Evolutionary conservation across 2,797 vertebrate genomes (phyloP), one percentile per base, ranked within the genome.

Genomic region (Sardinella longiceps): DNA sequence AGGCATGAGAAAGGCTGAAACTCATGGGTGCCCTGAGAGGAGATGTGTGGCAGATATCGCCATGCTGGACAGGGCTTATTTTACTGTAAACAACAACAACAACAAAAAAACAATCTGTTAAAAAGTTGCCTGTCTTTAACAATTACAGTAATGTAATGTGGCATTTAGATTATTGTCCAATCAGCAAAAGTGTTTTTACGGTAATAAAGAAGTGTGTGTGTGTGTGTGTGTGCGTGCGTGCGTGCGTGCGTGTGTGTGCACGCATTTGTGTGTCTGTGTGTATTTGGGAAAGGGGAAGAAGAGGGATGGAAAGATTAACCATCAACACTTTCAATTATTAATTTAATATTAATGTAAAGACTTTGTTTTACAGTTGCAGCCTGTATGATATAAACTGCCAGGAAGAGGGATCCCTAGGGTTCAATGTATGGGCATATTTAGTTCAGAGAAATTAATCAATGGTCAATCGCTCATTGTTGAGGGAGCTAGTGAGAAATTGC

Each of bases 161-260:
- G 25, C 48, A 53, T 87, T 83, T 81, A 77, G 82, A 88, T 87
- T 84, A 84, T n/a, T n/a, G 77, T 37, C 81, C 43, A 3, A 45
- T 48, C 46, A 48, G 46, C 11, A 48, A 39, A 33, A 39, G 70
- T 43, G 70, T 77, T 5, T 77, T 15, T 23, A 20, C 39, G 11
- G 33, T 43, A 77, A 77, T 43, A 5, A 77, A 18, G 28, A 7
- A 3, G 43, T 45, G 43, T 45, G 43, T 45, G 43, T 45, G 43
- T 45, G 43, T 45, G 43, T 45, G 43, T 45, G 43, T 45, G 43
- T 45, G n/a, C n/a, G 43, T 45, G 43, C 7, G 43, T 45, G 43
- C 7, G 43, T 45, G 43, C 7, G 43, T 45, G 43, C 7, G 43
- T 45, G 46, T 48, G n/a, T n/a, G n/a, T n/a, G n/a, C n/a, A n/a